Conservation (phyloP, 35 echinoderm and acorn worm genomes). For the Amphiura filiformis region DNA sequence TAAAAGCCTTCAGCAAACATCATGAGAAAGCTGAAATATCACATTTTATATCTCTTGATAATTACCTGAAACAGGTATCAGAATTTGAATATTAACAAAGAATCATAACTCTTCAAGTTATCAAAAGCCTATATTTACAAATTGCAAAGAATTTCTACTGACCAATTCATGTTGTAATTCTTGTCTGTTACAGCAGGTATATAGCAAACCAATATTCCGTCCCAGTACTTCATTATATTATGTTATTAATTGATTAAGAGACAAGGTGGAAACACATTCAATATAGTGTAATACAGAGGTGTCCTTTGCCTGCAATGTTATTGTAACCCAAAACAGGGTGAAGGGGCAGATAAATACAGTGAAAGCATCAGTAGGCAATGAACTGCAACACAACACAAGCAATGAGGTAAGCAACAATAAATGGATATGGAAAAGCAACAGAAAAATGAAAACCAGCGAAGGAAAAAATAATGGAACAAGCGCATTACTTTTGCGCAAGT, state of each 20-base stretch:
- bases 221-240: constrained; percentile 1
- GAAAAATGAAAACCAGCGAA: constrained; percentile 14
- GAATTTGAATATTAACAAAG: too few species aligned
- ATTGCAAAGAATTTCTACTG: too few species aligned
- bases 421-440: constrained; percentile 13
- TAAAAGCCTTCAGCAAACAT: too few species aligned
- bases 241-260: background rate
- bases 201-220: background rate
- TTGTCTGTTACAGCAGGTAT: too few species aligned
- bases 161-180: too few species aligned
- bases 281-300: background rate
- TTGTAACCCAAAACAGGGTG: background rate
- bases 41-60: too few species aligned
- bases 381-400: constrained; percentile 13
- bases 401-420: background rate
- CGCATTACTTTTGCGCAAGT: constrained; percentile 12
- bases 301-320: background rate
- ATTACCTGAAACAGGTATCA: too few species aligned
- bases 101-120: too few species aligned
- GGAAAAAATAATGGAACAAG: constrained; percentile 14
- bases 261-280: background rate
- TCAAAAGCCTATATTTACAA: too few species aligned
- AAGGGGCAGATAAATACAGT: background rate
- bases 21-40: too few species aligned
- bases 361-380: background rate